A percentile compares a stretch with the other conserved stretches of the same genome.
phyloP scores from a whole-genome alignment of 2,797 vertebrate genomes.

The Chloroceryle inda region DNA sequence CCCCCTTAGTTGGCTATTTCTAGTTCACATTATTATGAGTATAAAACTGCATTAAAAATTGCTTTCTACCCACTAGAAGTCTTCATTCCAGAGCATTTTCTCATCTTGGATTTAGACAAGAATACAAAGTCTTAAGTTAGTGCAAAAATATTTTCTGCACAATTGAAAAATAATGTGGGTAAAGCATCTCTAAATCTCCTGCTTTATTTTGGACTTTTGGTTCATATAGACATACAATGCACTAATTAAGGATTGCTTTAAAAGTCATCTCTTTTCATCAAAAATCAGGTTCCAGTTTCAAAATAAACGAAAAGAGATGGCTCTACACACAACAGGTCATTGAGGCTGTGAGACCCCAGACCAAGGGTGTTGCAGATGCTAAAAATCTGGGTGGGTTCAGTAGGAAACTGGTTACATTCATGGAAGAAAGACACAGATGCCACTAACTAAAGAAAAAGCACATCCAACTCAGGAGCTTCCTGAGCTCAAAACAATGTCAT shows the following conservation, averaged over 20 bases:
- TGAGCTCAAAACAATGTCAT: background rate
- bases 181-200: background rate
- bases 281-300: background rate
- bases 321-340: background rate
- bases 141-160: background rate
- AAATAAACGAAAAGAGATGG: slow-evolving; percentile 29
- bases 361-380: background rate
- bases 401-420: background rate
- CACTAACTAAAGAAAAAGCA: background rate
- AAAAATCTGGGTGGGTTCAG: background rate
- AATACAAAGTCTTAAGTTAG: background rate
- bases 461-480: background rate
- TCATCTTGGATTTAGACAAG: background rate
- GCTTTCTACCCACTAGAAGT: background rate
- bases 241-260: background rate
- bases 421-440: background rate
- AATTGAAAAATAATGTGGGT: background rate
- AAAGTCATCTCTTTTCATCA: slow-evolving; percentile 43
- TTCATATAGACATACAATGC: background rate
- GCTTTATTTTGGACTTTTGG: slow-evolving; percentile 59
- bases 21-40: background rate
- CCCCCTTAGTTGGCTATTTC: background rate
- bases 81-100: background rate
- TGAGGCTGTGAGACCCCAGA: background rate
- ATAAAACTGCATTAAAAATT: background rate